These are phyloP conservation scores for Acanthopagrus latus DNA, from an alignment of 2,797 vertebrate species.

Conservation along the genomic window DNA sequence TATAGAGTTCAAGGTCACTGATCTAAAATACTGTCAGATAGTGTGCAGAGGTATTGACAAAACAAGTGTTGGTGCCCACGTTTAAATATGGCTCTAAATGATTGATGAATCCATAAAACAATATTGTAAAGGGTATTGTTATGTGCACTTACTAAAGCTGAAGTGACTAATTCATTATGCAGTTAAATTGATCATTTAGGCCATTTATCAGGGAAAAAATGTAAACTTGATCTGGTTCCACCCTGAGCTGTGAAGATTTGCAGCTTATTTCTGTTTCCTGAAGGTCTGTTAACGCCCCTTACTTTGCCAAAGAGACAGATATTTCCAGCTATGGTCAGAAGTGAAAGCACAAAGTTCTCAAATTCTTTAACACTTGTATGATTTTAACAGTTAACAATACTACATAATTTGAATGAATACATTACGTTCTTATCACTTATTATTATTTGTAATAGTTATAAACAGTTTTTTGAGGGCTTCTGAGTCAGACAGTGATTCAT, in stretches of 20 bases:
- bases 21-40: neutral
- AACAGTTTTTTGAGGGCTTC: neutral
- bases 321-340: neutral
- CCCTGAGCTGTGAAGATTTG: neutral
- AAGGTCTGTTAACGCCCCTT: neutral
- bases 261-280: neutral
- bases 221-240: neutral
- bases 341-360: neutral
- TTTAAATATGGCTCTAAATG: no score
- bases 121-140: neutral
- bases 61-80: neutral
- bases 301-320: neutral
- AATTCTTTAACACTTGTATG: neutral
- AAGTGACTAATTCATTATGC: neutral
- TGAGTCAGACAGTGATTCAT: neutral
- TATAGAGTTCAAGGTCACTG: no score
- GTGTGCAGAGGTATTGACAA: neutral
- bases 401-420: no score
- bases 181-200: neutral
- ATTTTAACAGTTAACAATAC: neutral
- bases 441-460: neutral
- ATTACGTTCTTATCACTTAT: neutral
- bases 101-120: neutral
- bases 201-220: neutral
- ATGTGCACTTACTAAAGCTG: neutral